Conservation (phyloP, 2,797 vertebrate genomes). For the Xenentodon cancila region DNA sequence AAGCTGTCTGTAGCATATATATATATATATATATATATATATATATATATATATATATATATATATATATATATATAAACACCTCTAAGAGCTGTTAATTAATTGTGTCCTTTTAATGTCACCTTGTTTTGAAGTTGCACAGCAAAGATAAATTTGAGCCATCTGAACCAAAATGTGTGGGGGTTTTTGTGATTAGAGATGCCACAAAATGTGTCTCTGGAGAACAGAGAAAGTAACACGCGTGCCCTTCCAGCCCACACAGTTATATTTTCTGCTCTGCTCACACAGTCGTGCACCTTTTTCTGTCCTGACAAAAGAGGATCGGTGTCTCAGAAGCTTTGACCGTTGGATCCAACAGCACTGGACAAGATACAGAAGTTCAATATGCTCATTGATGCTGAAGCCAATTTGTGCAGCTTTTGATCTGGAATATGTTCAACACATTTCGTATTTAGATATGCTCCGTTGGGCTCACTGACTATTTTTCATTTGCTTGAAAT, state of each 20-base stretch:
- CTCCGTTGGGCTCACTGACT: background rate
- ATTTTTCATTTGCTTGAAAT: conserved; percentile 1
- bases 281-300: conserved; percentile 41
- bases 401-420: conserved; percentile 41
- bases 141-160: conserved; percentile 31
- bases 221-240: conserved; percentile 49
- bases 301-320: conserved; percentile 60
- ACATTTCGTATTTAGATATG: conserved; percentile 7
- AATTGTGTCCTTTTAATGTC: conserved; percentile 15
- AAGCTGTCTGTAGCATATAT: too few species aligned
- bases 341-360: conserved; percentile 49
- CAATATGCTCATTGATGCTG: conserved; percentile 41
- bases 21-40: too few species aligned
- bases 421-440: conserved; percentile 25
- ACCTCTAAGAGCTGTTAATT: conserved; percentile 9
- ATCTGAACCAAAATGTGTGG: conserved; percentile 46
- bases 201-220: conserved; percentile 58
- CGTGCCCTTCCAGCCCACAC: conserved; percentile 52
- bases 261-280: conserved; percentile 54
- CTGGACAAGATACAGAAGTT: conserved; percentile 43
- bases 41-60: too few species aligned
- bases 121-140: conserved; percentile 25
- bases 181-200: conserved; percentile 46
- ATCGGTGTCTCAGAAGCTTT: conserved; percentile 51
- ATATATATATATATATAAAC: too few species aligned